Evolutionary conservation across 2,113 vertebrate species (phyloP).

Genomic region (Gavia stellata): DNA sequence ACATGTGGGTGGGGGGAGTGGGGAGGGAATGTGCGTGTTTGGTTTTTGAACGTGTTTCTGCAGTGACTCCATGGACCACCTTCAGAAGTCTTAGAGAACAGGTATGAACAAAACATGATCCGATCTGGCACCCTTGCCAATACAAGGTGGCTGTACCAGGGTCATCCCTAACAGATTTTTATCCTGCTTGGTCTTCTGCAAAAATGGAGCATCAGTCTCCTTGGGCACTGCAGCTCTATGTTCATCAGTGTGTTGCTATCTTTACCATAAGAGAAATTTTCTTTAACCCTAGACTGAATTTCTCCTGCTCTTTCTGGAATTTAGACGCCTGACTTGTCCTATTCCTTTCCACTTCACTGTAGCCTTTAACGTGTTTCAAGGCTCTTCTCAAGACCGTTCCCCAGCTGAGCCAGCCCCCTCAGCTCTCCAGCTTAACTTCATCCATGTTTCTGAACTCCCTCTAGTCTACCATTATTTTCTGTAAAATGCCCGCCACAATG

Average conservation of each 20-base stretch:
- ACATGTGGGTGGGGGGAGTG: fast-evolving
- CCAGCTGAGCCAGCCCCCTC: background rate
- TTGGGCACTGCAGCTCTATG: background rate
- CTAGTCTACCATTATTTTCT: background rate
- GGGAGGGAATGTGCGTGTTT: background rate
- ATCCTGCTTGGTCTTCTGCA: background rate
- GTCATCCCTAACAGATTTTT: background rate
- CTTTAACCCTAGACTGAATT: background rate
- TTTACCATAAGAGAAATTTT: background rate
- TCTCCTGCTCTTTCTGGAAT: background rate
- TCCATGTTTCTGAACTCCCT: background rate
- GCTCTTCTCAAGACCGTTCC: background rate
- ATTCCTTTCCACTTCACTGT: background rate
- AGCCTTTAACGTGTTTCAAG: background rate
- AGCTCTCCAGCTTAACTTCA: background rate
- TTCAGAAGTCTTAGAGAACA: background rate
- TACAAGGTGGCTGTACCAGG: background rate
- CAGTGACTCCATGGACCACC: background rate
- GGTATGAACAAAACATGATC: background rate
- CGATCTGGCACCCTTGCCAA: background rate
- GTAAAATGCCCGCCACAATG: no score
- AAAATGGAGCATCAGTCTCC: background rate
- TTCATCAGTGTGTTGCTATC: background rate
- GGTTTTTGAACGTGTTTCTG: background rate
- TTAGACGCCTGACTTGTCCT: background rate